Base-by-base conservation (phyloP, 2,888 invertebrate species). In the Eulithis testata region DNA sequence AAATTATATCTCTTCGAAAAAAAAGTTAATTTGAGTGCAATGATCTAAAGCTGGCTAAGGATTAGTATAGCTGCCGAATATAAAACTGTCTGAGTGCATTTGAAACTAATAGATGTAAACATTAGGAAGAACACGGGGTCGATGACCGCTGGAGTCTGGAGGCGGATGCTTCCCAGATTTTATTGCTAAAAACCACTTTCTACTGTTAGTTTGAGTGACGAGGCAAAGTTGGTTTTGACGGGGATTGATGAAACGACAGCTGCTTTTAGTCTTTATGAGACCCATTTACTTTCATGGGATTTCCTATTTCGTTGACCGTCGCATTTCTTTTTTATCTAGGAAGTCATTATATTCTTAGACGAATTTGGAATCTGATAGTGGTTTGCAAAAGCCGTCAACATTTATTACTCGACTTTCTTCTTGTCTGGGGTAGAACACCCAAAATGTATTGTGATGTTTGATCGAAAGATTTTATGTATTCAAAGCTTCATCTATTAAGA, bases 61-160 rank as follows among this genome's bases (percentile, higher is more conserved):
- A 40, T 60, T 52, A 52, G 57, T 63, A 63, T 63, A 60, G 63
- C 52, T 27, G 51, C 56, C 53, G 27, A 47, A 52, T 55, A 59
- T 63, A 63, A 66, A 63, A 63, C 43, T 53, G 52, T 60, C 62
- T 56, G 63, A 53, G 60, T 66, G 66, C 66, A 63, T 60, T 63
- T 63, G 37, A 53, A 60, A 68, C 55, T 51, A 60, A 65, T 71
- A 73, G 66, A 55, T 64, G 62, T 67, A 70, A 71, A 69, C 70
- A 65, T 68, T 69, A 71, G 63, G 66, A 68, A 57, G 65, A 65
- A 44, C 58, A 58, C 53, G 70, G 61, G 89, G 79, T 78, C 84
- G 72, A 77, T 74, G 82, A 86, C 84, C 85, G 76, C 77, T 69
- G 56, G 56, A 68, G 68, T 60, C 67, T 65, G 65, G 73, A 66